phyloP scores from a whole-genome alignment of 2,888 invertebrate species.

The Plagodis dolabraria region DNA sequence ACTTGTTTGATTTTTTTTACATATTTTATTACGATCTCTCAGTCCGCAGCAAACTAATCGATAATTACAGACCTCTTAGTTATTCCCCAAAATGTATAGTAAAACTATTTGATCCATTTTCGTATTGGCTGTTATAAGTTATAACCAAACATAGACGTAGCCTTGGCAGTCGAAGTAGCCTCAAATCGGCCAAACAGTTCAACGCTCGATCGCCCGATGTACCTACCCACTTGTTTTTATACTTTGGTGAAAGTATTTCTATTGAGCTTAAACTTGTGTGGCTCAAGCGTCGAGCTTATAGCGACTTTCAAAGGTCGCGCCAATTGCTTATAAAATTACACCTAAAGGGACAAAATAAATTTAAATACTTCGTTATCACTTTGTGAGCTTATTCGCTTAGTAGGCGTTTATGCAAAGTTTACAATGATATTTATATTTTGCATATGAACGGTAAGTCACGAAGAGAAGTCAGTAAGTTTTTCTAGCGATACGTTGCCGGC shows the following conservation, averaged over 20 bases:
- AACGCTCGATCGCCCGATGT: constrained; percentile 32
- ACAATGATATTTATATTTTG: no score
- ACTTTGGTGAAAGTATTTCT: constrained; percentile 37
- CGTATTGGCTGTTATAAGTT: neutral
- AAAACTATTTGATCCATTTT: neutral
- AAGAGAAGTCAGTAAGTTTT: no score
- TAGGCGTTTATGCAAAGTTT: no score
- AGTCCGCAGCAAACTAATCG: no score
- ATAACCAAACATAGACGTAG: constrained; percentile 12
- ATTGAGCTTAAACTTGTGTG: constrained; percentile 18
- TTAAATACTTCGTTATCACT: neutral
- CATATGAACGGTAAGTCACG: no score
- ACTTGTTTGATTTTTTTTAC: no score
- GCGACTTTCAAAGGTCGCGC: constrained; percentile 1
- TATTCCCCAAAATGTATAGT: no score
- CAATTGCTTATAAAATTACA: neutral
- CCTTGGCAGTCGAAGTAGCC: constrained; percentile 22
- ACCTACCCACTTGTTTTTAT: constrained; percentile 26
- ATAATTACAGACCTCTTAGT: no score
- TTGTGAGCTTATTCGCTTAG: no score
- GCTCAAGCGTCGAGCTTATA: constrained; percentile 9
- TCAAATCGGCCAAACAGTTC: constrained; percentile 24
- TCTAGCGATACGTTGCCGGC: no score
- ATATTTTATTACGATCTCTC: no score
- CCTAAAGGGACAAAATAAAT: neutral